Percentiles rank a stretch among this genome's conserved stretches.
These are phyloP conservation scores for Caligus rogercresseyi DNA, from an alignment of 1,140 invertebrate genomes.

Conservation along the genomic window DNA sequence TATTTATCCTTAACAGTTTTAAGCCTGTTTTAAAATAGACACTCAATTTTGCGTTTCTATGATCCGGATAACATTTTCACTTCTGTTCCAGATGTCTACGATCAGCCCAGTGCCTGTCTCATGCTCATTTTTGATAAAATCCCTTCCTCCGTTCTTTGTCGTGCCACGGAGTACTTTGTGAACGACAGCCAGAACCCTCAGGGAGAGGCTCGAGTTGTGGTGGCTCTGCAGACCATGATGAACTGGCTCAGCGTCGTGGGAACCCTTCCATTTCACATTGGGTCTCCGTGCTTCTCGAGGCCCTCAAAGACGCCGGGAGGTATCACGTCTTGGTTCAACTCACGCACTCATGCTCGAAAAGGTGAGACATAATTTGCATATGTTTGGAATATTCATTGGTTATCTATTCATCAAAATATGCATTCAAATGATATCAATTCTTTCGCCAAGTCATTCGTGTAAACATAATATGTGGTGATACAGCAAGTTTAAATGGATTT, in stretches of 20 bases:
- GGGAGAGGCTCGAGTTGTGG: slow-evolving; percentile 4
- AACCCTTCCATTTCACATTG: background rate
- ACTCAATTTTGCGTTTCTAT: too few relatives aligned
- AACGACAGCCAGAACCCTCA: background rate
- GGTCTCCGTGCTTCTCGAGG: background rate
- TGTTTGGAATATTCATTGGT: too few relatives aligned
- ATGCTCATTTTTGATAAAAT: slow-evolving; percentile 12
- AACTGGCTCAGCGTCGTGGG: background rate
- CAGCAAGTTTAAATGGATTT: too few relatives aligned
- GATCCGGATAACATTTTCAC: too few relatives aligned
- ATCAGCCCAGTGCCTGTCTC: background rate
- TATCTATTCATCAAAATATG: too few relatives aligned
- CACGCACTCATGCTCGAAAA: slow-evolving; percentile 5
- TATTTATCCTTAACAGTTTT: too few relatives aligned
- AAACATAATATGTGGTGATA: too few relatives aligned
- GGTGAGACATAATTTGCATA: too few relatives aligned
- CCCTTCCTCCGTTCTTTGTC: background rate
- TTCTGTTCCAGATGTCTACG: background rate
- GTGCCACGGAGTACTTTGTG: background rate
- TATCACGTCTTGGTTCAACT: background rate
- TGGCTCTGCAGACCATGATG: slow-evolving; percentile 14
- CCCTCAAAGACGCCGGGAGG: background rate
- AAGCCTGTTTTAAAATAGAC: too few relatives aligned
- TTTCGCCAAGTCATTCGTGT: too few relatives aligned
- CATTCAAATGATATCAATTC: too few relatives aligned